These are phyloP conservation scores for Rhagoletis zephyria DNA, from an alignment of 1,140 invertebrate species.

Conservation along the genomic window DNA sequence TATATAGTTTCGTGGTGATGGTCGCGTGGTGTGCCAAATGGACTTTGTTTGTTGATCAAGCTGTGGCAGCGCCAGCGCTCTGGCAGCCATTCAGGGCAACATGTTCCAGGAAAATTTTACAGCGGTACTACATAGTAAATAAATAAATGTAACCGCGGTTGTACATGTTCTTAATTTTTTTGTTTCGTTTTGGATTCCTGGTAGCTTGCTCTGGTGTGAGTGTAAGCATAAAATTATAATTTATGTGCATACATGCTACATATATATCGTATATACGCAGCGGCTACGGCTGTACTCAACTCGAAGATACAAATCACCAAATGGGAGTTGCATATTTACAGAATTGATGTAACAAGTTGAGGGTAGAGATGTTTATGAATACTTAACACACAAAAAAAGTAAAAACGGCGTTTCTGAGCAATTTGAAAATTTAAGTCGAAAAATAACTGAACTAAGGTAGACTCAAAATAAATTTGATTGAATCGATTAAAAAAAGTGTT, in stretches of 20 bases:
- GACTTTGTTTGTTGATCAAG: constrained; percentile 36
- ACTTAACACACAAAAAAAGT: not conserved
- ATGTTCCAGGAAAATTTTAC: constrained; percentile 45
- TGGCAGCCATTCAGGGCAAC: constrained; percentile 23
- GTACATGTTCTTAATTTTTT: not conserved
- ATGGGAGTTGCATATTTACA: not conserved
- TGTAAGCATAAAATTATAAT: constrained; percentile 39
- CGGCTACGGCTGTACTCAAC: not conserved
- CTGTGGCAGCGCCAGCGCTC: not conserved
- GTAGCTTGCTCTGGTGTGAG: not conserved
- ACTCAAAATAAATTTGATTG: too few species aligned
- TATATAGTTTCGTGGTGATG: too few species aligned
- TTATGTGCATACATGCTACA: not conserved
- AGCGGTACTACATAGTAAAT: constrained; percentile 22
- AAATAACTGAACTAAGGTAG: too few species aligned
- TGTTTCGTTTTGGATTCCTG: not conserved
- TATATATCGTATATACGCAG: not conserved
- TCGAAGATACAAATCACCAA: not conserved
- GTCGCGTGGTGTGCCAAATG: constrained; percentile 29
- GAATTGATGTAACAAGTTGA: not conserved
- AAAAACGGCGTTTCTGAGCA: too few species aligned
- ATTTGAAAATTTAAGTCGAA: too few species aligned
- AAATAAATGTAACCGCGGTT: constrained; percentile 13
- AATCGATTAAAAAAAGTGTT: too few species aligned
- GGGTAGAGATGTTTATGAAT: not conserved